Evolutionary conservation across 1,140 invertebrate genomes (phyloP), one percentile per base, ranked within the genome.

Genomic region (Drosophila yakuba): DNA sequence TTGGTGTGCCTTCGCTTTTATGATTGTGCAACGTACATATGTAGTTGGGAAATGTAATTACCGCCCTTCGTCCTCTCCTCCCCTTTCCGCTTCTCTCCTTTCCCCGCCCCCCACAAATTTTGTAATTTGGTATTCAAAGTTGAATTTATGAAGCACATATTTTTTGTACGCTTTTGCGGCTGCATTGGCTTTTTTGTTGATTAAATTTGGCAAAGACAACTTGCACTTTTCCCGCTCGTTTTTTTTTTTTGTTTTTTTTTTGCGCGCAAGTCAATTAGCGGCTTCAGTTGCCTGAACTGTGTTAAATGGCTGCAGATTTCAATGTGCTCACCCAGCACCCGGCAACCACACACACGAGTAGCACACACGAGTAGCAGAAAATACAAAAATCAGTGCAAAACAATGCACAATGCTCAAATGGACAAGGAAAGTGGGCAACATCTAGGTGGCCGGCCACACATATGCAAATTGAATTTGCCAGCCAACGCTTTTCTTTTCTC

Each of bases 391-490:
- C 12, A 23, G 14, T 10, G 32, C 5, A 23, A 52, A 41, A 25
- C 44, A 44, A 66, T 20, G 23, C 48, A 47, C 68, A 45, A 54
- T 45, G 52, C 35, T 43, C 48, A 23, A 60, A 64, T 56, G 55
- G 41, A 77, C 56, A 67, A 39, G 69, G 47, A 78, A 57, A 55
- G 54, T 72, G 61, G 20, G 64, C 32, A 63, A 39, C 54, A 62
- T 48, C 35, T 44, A 48, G 74, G 78, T 68, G 56, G 12, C 38
- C 35, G 69, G 69, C 45, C 79, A 83, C 80, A 83, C 83, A 88
- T 88, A 88, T 88, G 83, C 80, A 88, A 88, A 88, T 88, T 88
- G 75, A 83, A 88, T 88, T 83, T 80, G 74, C 74, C 72, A 77
- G 48, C 60, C 54, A 72, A 61, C 59, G 67, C 67, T 71, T 72